These are phyloP conservation scores for Oxytorus armatus DNA, from an alignment of 2,888 invertebrate genomes.

Conservation along the genomic window DNA sequence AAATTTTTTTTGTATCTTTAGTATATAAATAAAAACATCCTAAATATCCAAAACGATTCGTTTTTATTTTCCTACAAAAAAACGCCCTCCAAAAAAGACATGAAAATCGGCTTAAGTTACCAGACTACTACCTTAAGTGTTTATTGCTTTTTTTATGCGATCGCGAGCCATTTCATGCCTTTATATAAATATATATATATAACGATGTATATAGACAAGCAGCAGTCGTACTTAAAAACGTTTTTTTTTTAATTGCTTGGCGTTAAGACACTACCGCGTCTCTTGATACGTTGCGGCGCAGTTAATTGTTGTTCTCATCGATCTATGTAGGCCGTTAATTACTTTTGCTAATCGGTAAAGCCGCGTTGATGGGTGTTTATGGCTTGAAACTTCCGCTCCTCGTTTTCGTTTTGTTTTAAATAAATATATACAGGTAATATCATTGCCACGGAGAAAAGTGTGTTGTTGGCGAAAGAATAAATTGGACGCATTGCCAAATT, in stretches of 20 bases:
- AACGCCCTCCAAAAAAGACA: too few relatives aligned
- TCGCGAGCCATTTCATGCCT: conserved; percentile 40
- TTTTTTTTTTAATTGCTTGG: too few relatives aligned
- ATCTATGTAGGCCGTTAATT: conserved; percentile 49
- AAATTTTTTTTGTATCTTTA: too few relatives aligned
- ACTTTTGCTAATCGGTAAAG: conserved; percentile 39
- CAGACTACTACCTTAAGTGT: too few relatives aligned
- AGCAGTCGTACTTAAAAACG: too few relatives aligned
- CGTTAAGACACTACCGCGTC: too few relatives aligned
- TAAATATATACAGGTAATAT: conserved; percentile 13
- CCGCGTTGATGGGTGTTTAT: conserved; percentile 50
- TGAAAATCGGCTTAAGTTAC: too few relatives aligned
- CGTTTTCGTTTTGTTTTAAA: conserved; percentile 24
- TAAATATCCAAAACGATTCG: too few relatives aligned
- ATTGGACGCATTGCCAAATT: background rate
- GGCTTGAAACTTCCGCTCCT: conserved; percentile 54
- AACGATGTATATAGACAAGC: too few relatives aligned
- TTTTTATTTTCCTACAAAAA: too few relatives aligned
- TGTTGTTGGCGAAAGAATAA: conserved; percentile 3
- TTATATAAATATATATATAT: background rate
- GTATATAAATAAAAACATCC: too few relatives aligned
- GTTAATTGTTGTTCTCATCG: conserved; percentile 27
- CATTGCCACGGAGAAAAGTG: conserved; percentile 27
- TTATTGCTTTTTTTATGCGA: conserved; percentile 24
- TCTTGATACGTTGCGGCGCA: too few relatives aligned